Base-by-base conservation (phyloP, 2,797 vertebrate species). In the Sebastes variabilis region DNA sequence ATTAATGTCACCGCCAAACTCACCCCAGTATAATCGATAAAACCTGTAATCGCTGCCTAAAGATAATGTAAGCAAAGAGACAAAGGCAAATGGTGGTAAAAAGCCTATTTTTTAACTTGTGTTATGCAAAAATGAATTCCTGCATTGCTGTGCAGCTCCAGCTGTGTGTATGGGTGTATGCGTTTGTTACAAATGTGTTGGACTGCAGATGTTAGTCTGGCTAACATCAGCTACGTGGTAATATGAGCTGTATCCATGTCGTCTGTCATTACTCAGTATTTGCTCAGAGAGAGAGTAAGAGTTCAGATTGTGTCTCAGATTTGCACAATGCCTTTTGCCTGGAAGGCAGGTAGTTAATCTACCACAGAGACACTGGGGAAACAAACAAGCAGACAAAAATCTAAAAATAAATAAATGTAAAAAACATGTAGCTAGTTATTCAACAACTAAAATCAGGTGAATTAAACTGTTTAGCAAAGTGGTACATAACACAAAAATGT, bases 1-100 rank as follows among this genome's bases (percentile, higher is more conserved):
- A 42, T 68, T 81, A 65, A 77, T 75, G 27, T 58, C 46, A 42
- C 66, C 27, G 73, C 49, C 25, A 65, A 58, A 72, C 66, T 68
- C 20, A 56, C 22, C 5, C 8, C 24, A 14, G 27, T 46, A 42
- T 62, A 25, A 75, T 85, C 36, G 59, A 25, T 75, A 54, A 66
- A 68, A 38, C 24, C 7, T 69, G n/a, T 65, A 69, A 75, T 69
- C 58, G 54, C 25, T 61, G 25, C 29, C n/a, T 60, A 71, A 20
- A 58, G 8, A 64, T 72, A 14, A 75, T 61, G 16, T 34, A 27
- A 56, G 18, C 24, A 54, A 62, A 4, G 8, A 12, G 18, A 42
- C 0, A 1, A 36, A 49, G 36, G 13, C 1, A 27, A 58, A 59
- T n/a, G n/a, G 24, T 16, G 42, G 13, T 3, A 10, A n/a, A 74